Conservation (phyloP, 2,797 vertebrate genomes). For the Linurgus olivaceus region DNA sequence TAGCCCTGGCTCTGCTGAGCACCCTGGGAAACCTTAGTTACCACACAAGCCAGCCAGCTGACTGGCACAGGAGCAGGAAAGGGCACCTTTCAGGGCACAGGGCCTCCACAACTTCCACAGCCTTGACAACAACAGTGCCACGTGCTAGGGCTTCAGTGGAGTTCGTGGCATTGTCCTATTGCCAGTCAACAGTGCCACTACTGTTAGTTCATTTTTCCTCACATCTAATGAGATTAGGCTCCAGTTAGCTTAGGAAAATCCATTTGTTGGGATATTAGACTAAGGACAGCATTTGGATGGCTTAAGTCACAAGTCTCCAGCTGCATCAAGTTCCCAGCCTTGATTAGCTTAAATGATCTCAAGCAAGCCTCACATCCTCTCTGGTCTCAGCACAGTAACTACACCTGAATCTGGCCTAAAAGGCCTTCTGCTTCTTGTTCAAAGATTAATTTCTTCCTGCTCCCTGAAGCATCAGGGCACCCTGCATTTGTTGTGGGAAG, state of each 20-base stretch:
- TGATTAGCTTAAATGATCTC: not conserved
- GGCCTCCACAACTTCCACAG: not conserved
- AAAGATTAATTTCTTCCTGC: not conserved
- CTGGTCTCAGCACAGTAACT: not conserved
- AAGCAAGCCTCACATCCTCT: not conserved
- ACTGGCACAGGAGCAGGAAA: not conserved
- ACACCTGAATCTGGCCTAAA: not conserved
- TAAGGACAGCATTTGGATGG: not conserved
- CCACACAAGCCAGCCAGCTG: not conserved
- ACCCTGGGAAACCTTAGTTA: not conserved
- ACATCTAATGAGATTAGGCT: not conserved
- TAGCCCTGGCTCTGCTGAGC: not conserved
- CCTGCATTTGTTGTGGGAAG: not conserved
- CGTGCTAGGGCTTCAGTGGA: not conserved
- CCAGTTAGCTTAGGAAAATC: slow-evolving; percentile 12
- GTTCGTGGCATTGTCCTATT: not conserved
- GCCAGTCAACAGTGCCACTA: not conserved
- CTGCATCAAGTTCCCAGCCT: not conserved
- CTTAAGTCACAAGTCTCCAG: not conserved
- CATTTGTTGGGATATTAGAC: not conserved
- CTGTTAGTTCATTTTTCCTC: not conserved
- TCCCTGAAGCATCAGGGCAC: not conserved
- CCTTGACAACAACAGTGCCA: not conserved
- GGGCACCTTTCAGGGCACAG: not conserved
- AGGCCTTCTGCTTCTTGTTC: not conserved